phyloP scores from a whole-genome alignment of 2,113 vertebrate species.

The Nothocercus nigrocapillus region DNA sequence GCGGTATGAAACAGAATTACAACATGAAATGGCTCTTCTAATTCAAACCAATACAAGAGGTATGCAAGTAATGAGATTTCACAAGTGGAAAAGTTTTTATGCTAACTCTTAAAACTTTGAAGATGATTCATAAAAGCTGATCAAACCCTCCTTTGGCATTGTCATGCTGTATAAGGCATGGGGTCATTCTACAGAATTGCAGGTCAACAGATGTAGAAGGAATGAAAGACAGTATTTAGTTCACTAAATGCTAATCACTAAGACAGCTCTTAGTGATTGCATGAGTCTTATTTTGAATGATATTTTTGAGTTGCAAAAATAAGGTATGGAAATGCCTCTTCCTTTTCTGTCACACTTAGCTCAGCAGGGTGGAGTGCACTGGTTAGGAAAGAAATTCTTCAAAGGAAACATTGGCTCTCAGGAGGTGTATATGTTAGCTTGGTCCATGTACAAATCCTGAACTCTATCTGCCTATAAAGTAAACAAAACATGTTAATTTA shows the following conservation, averaged over 20 bases:
- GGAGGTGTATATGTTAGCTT: conserved; percentile 19
- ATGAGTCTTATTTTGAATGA: neutral
- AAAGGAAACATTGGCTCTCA: conserved; percentile 42
- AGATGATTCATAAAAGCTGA: neutral
- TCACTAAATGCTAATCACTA: too few relatives aligned
- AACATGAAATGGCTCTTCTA: neutral
- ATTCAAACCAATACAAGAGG: neutral
- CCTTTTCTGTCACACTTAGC: neutral
- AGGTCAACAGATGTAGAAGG: neutral
- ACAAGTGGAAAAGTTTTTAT: neutral
- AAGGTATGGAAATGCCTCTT: neutral
- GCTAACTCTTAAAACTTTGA: neutral
- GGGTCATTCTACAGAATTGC: neutral
- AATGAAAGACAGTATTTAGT: neutral
- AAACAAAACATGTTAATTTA: conserved; percentile 68
- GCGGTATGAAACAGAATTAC: conserved; percentile 14
- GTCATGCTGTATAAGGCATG: neutral
- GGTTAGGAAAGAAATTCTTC: conserved; percentile 58
- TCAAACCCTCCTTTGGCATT: neutral
- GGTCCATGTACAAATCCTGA: conserved; percentile 53
- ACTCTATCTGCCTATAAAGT: conserved; percentile 44
- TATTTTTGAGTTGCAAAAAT: neutral
- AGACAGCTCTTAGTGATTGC: neutral
- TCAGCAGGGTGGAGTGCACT: neutral
- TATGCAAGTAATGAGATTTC: conserved; percentile 6